Conservation (phyloP, 2,888 invertebrate species). For the Selenia dentaria region DNA sequence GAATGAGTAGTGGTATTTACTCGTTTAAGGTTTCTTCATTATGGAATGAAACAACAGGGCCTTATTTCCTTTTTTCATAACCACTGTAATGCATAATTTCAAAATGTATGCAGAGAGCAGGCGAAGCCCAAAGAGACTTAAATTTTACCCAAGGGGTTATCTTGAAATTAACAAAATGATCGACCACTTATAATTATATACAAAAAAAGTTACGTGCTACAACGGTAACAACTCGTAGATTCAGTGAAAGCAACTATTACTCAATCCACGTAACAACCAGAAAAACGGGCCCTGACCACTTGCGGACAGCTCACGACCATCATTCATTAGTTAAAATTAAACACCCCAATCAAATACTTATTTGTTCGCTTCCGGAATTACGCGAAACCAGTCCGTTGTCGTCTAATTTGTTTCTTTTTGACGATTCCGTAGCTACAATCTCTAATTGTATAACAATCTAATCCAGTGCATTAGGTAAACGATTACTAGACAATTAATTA, state of each 20-base stretch:
- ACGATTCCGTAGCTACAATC: slow-evolving; percentile 16
- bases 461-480: slow-evolving; percentile 9
- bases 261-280: slow-evolving; percentile 61
- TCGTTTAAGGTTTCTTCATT: too few relatives aligned
- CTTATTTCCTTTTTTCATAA: too few relatives aligned
- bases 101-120: too few relatives aligned
- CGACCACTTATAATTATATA: too few relatives aligned
- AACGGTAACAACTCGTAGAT: slow-evolving; percentile 62
- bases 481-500: neutral
- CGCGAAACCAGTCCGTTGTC: slow-evolving; percentile 63
- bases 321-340: slow-evolving; percentile 73
- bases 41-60: too few relatives aligned
- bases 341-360: slow-evolving; percentile 73
- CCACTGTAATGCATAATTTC: too few relatives aligned
- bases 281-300: slow-evolving; percentile 50
- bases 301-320: slow-evolving; percentile 40
- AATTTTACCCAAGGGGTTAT: too few relatives aligned
- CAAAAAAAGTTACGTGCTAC: slow-evolving; percentile 74
- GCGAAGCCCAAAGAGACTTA: too few relatives aligned
- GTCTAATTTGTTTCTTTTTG: slow-evolving; percentile 57
- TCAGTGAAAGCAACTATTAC: slow-evolving; percentile 74
- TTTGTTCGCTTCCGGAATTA: slow-evolving; percentile 81
- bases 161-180: too few relatives aligned
- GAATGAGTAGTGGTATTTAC: too few relatives aligned
- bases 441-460: slow-evolving; percentile 18